phyloP scores from a whole-genome alignment of 2,113 vertebrate genomes.

The Oryzias celebensis region DNA sequence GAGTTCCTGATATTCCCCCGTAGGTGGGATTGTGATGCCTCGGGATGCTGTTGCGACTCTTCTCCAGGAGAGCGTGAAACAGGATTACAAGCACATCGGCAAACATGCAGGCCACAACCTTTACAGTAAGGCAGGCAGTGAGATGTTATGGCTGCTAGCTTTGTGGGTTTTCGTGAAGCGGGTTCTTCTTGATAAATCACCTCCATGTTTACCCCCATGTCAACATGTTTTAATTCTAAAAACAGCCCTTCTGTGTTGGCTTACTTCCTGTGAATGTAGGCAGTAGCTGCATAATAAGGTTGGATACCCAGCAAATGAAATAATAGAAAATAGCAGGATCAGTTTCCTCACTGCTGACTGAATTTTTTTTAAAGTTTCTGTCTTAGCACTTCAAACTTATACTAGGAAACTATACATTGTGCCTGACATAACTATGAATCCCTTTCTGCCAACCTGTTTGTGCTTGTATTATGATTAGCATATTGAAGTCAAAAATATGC shows the following conservation, averaged over 20 bases:
- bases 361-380: background rate
- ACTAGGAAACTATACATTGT: too few species aligned
- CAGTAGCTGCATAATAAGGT: background rate
- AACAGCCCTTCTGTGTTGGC: background rate
- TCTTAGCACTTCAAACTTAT: too few species aligned
- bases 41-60: conserved; percentile 61
- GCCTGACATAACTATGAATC: too few species aligned
- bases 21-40: conserved; percentile 72
- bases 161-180: conserved; percentile 23
- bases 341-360: background rate
- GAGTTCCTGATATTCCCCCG: conserved; percentile 60
- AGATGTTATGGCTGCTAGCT: conserved; percentile 33
- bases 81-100: conserved; percentile 70
- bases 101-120: conserved; percentile 57
- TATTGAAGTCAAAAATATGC: too few species aligned
- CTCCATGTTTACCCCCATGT: background rate
- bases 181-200: conserved; percentile 2
- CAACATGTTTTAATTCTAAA: background rate
- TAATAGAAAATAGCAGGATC: background rate
- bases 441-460: too few species aligned
- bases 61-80: conserved; percentile 71
- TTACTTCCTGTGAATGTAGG: background rate
- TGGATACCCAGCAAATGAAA: background rate
- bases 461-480: too few species aligned
- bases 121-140: conserved; percentile 43